phyloP scores from a whole-genome alignment of 2,113 vertebrate genomes.

The Actinemys pallida region DNA sequence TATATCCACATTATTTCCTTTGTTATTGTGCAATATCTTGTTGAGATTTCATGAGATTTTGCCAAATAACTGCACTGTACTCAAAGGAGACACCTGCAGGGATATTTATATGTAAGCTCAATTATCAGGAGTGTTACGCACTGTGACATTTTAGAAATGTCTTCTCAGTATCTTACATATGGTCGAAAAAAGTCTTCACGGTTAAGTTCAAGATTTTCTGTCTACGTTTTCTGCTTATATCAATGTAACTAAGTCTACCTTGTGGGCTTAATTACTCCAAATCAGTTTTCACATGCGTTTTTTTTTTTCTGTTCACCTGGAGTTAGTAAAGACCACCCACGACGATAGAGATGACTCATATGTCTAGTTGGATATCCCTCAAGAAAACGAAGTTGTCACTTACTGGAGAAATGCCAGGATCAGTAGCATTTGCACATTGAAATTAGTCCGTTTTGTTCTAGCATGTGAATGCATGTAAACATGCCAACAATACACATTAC shows the following conservation, averaged over 20 bases:
- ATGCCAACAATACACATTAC: not conserved
- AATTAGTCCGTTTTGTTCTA: not conserved
- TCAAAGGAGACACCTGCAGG: not conserved
- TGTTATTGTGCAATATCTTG: not conserved
- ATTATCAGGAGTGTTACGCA: not conserved
- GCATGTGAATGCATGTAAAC: not conserved
- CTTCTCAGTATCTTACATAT: not conserved
- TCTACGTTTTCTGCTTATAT: not conserved
- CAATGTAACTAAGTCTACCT: not conserved
- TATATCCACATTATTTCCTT: not conserved
- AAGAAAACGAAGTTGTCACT: not conserved
- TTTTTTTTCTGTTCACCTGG: not conserved
- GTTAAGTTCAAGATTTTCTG: not conserved
- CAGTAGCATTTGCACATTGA: not conserved
- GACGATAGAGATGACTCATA: fast-evolving
- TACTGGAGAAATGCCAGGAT: not conserved
- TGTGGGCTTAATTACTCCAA: not conserved
- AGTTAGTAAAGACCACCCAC: not conserved
- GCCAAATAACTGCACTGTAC: not conserved
- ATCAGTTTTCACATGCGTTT: not conserved
- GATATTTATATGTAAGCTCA: not conserved
- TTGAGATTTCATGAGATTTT: not conserved
- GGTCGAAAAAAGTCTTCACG: not conserved
- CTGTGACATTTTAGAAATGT: not conserved
- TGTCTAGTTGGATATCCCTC: not conserved